Evolutionary conservation across 2,113 vertebrate species (phyloP).

Genomic region (Trogon melanurus): DNA sequence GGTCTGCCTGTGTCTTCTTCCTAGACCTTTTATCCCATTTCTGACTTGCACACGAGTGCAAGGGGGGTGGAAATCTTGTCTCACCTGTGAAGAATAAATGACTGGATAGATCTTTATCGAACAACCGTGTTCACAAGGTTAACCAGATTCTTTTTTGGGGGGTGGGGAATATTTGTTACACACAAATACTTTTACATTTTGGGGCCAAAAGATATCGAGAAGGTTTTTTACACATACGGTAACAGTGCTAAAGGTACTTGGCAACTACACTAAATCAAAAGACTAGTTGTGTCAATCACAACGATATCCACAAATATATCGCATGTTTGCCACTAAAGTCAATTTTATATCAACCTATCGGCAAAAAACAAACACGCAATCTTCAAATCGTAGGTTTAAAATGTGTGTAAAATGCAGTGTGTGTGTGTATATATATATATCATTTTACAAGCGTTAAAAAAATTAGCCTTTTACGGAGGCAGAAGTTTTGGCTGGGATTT

Average conservation of each 20-base stretch:
- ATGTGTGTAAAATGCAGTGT: background rate
- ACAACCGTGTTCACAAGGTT: background rate
- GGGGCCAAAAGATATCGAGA: background rate
- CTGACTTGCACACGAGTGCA: fast-evolving
- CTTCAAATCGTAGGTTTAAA: background rate
- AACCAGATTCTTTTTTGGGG: background rate
- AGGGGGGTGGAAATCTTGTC: background rate
- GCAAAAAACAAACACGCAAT: background rate
- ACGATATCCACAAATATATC: background rate
- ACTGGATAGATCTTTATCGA: background rate
- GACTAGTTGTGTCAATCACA: background rate
- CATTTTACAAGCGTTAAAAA: background rate
- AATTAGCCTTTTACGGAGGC: background rate
- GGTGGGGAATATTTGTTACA: background rate
- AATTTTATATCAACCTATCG: background rate
- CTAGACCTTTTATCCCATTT: background rate
- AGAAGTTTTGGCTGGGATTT: background rate
- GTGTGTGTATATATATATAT: no score
- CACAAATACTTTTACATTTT: background rate
- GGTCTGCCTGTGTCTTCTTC: fast-evolving
- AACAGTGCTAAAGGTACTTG: background rate
- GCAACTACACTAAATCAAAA: background rate
- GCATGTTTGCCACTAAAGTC: background rate
- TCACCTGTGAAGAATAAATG: background rate
- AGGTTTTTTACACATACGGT: background rate